These are phyloP conservation scores for Halichondria panicea DNA, from an alignment of 37 sponge, comb jelly and placozoan species.

Conservation along the genomic window DNA sequence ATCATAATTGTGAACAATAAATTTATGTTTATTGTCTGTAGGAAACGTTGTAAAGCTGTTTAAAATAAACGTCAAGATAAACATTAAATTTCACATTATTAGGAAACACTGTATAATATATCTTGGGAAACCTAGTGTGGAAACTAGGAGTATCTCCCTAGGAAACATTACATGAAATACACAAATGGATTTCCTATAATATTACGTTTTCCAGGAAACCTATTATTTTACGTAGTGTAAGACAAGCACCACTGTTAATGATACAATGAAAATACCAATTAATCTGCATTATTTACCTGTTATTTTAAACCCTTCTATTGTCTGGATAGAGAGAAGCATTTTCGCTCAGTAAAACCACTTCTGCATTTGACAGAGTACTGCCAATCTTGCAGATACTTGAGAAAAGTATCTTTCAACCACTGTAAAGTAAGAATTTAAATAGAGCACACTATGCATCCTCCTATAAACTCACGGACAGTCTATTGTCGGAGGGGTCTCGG, in stretches of 20 bases:
- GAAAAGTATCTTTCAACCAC: conserved; percentile 12
- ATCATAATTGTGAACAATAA: too few species aligned
- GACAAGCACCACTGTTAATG: not conserved
- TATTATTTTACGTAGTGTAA: not conserved
- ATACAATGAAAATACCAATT: too few species aligned
- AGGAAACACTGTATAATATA: too few species aligned
- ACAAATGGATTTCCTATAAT: not conserved
- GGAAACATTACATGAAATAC: not conserved
- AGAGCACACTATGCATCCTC: too few species aligned
- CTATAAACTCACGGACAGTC: conserved; percentile 11
- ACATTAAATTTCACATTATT: too few species aligned
- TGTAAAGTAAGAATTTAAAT: not conserved
- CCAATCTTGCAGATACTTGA: conserved; percentile 28
- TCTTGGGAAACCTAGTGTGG: not conserved
- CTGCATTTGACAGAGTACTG: conserved; percentile 5
- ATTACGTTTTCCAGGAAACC: not conserved
- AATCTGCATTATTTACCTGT: not conserved
- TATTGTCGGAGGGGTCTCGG: conserved; percentile 6
- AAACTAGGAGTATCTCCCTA: not conserved
- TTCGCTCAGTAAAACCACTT: conserved; percentile 3
- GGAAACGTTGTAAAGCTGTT: conserved; percentile 4
- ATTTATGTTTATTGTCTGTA: not conserved
- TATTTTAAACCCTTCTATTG: not conserved
- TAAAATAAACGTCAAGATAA: too few species aligned
- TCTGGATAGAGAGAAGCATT: not conserved